Percentiles rank a stretch among this genome's conserved stretches.
Conservation (phyloP, 2,888 invertebrate species). For the Meteorus cinctellus region DNA sequence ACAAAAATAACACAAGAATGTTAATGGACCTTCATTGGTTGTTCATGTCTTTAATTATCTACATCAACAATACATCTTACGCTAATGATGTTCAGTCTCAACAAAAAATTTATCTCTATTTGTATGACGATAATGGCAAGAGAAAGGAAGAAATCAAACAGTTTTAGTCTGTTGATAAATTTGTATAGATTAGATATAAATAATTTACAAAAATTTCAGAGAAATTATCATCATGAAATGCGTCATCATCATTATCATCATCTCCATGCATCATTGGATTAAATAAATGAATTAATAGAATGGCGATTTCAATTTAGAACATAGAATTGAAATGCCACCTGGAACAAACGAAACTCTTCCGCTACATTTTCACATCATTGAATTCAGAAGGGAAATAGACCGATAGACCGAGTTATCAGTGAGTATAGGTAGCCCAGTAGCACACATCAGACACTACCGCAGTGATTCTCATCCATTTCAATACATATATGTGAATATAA, state of each 20-base stretch:
- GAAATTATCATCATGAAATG: too few relatives aligned
- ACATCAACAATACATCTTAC: background rate
- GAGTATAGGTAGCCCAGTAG: constrained; percentile 64
- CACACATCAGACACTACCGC: constrained; percentile 61
- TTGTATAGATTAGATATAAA: background rate
- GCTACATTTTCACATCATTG: constrained; percentile 17
- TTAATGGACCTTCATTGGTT: too few relatives aligned
- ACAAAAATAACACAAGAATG: too few relatives aligned
- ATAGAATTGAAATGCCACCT: background rate
- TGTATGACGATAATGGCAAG: background rate
- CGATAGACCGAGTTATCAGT: constrained; percentile 56
- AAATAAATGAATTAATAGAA: background rate
- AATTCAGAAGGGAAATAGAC: constrained; percentile 55
- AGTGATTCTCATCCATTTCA: constrained; percentile 59
- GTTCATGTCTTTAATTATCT: background rate
- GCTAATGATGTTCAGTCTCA: background rate
- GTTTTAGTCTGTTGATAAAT: background rate
- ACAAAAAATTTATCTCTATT: background rate
- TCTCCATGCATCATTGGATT: background rate
- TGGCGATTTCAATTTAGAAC: background rate
- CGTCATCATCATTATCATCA: background rate
- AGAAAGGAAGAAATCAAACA: background rate
- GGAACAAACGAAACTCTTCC: constrained; percentile 34
- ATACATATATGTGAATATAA: constrained; percentile 29
- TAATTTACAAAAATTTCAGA: too few relatives aligned